Conservation (phyloP, 2,797 vertebrate genomes). For the Channallabes apus region DNA sequence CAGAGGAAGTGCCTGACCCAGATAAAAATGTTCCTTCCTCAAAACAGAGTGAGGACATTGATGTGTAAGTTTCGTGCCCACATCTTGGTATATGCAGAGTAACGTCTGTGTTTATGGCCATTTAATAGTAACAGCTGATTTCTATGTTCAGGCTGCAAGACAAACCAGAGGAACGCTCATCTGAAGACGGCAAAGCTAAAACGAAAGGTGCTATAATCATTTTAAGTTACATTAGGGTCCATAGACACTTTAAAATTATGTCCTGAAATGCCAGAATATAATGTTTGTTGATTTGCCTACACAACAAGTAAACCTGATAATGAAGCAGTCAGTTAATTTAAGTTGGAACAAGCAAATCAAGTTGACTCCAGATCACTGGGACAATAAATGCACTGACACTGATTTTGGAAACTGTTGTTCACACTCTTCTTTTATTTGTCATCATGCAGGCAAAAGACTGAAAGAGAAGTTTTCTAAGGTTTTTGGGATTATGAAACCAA, state of each 20-base stretch:
- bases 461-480: constrained; percentile 68
- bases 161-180: constrained; percentile 46
- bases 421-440: neutral
- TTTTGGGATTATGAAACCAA: constrained; percentile 68
- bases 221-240: neutral
- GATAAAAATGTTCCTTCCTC: constrained; percentile 58
- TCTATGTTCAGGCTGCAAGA: constrained; percentile 56
- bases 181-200: constrained; percentile 58
- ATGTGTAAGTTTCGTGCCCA: constrained; percentile 38
- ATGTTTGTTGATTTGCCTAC: neutral
- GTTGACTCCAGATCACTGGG: neutral
- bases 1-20: constrained; percentile 59
- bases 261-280: neutral
- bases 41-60: constrained; percentile 52
- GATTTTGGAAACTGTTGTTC: neutral
- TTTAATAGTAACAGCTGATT: constrained; percentile 25
- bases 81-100: neutral
- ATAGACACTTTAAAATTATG: neutral
- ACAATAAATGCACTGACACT: neutral
- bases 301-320: neutral
- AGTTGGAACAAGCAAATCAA: neutral
- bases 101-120: neutral
- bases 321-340: neutral
- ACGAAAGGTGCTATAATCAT: constrained; percentile 64
- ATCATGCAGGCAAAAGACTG: constrained; percentile 65